Conservation (phyloP, 2,113 vertebrate species). For the Calypte anna region DNA sequence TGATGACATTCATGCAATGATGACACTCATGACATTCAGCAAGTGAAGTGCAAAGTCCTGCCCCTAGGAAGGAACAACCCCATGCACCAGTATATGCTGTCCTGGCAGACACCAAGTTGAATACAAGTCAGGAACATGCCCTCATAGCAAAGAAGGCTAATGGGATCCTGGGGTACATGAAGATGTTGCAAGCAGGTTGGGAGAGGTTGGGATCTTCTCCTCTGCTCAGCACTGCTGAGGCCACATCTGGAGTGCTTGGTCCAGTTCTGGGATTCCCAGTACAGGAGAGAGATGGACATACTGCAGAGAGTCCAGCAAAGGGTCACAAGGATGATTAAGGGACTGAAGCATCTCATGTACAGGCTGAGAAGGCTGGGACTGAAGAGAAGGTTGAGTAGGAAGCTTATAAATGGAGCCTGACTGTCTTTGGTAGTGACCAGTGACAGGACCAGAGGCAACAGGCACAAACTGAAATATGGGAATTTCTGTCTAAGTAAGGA, state of each 20-base stretch:
- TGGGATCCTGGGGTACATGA: neutral
- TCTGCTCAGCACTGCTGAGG: neutral
- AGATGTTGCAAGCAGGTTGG: neutral
- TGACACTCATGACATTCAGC: neutral
- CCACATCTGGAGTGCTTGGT: neutral
- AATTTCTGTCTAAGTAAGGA: neutral
- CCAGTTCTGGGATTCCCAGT: neutral
- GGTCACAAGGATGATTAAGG: neutral
- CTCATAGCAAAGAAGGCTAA: neutral
- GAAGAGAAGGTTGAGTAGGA: neutral
- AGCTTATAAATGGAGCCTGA: neutral
- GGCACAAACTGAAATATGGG: neutral
- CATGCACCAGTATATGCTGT: neutral
- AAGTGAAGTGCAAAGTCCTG: neutral
- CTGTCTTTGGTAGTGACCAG: neutral
- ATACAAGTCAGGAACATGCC: neutral
- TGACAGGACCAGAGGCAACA: neutral
- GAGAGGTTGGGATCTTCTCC: neutral
- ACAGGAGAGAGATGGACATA: neutral
- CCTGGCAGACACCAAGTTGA: neutral
- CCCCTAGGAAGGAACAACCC: neutral
- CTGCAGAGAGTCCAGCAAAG: neutral
- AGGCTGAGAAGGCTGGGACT: neutral
- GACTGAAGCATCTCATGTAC: neutral
- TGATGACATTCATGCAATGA: too few relatives aligned